Percentiles rank a stretch among this genome's conserved stretches.
Conservation (phyloP, 1,140 invertebrate genomes). For the Heliconius melpomene region DNA sequence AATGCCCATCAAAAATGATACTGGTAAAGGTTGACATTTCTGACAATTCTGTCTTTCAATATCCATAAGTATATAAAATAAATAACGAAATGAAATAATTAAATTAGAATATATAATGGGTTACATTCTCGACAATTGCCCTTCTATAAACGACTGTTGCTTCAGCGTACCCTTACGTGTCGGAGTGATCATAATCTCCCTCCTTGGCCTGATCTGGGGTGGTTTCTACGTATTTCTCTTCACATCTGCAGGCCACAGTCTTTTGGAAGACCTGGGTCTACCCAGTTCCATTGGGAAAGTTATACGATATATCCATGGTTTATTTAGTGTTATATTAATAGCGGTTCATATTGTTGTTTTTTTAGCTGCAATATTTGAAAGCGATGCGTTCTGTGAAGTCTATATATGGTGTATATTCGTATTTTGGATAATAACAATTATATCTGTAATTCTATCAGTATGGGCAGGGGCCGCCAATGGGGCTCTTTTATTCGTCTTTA, state of each 20-base stretch:
- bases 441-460: slow-evolving; percentile 15
- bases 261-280: slow-evolving; percentile 25
- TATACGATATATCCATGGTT: slow-evolving; percentile 41
- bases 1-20: not conserved
- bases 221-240: slow-evolving; percentile 35
- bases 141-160: slow-evolving; percentile 42
- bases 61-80: not conserved
- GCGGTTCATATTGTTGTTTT: slow-evolving; percentile 42
- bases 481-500: slow-evolving; percentile 20
- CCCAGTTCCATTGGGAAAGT: slow-evolving; percentile 17
- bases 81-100: not conserved
- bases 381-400: slow-evolving; percentile 51
- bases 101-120: slow-evolving; percentile 31
- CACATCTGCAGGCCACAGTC: slow-evolving; percentile 28
- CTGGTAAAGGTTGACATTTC: not conserved
- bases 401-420: slow-evolving; percentile 48
- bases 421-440: slow-evolving; percentile 24
- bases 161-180: slow-evolving; percentile 42
- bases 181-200: slow-evolving; percentile 26
- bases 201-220: slow-evolving; percentile 33
- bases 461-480: slow-evolving; percentile 19
- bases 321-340: slow-evolving; percentile 40
- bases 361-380: slow-evolving; percentile 46
- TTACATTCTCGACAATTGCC: slow-evolving; percentile 44
- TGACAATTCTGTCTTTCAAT: not conserved